Conservation (phyloP, 2,797 vertebrate species). For the Cottoperca gobio region DNA sequence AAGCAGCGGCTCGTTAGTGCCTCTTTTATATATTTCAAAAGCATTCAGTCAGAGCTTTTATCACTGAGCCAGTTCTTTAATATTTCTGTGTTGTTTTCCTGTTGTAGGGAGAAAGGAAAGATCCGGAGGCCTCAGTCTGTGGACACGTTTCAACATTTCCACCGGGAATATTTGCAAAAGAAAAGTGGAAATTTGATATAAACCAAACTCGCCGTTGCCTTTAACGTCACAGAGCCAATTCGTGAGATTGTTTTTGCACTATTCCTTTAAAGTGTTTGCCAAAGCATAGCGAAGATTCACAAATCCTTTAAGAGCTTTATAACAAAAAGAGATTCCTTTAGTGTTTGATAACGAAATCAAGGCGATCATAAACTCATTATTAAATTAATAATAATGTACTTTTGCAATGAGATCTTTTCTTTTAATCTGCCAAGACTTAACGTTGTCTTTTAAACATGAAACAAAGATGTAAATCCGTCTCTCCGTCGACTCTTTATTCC, state of each 20-base stretch:
- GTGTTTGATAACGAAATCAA: slow-evolving; percentile 2
- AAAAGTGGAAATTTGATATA: not conserved
- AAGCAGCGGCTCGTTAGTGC: slow-evolving; percentile 51
- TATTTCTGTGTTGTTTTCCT: slow-evolving; percentile 44
- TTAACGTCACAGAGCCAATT: slow-evolving; percentile 14
- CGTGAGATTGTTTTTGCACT: slow-evolving; percentile 45
- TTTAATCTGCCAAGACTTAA: not conserved
- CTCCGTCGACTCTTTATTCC: slow-evolving; percentile 2
- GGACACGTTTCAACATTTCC: slow-evolving; percentile 17
- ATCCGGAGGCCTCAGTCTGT: slow-evolving; percentile 52
- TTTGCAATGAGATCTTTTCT: not conserved
- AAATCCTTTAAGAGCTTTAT: not conserved
- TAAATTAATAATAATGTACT: not conserved
- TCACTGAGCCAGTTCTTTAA: slow-evolving; percentile 74
- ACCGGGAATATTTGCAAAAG: not conserved
- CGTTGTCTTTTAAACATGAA: not conserved
- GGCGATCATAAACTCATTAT: not conserved
- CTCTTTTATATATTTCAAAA: slow-evolving; percentile 62
- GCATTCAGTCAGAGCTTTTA: slow-evolving; percentile 33
- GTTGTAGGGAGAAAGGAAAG: slow-evolving; percentile 16
- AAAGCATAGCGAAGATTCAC: slow-evolving; percentile 40
- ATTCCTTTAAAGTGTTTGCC: slow-evolving; percentile 50
- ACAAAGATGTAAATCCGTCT: not conserved
- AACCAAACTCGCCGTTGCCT: slow-evolving; percentile 47
- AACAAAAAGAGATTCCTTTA: not conserved